Base-by-base conservation (phyloP, 1,140 invertebrate species). In the Drosophila trapezifrons region DNA sequence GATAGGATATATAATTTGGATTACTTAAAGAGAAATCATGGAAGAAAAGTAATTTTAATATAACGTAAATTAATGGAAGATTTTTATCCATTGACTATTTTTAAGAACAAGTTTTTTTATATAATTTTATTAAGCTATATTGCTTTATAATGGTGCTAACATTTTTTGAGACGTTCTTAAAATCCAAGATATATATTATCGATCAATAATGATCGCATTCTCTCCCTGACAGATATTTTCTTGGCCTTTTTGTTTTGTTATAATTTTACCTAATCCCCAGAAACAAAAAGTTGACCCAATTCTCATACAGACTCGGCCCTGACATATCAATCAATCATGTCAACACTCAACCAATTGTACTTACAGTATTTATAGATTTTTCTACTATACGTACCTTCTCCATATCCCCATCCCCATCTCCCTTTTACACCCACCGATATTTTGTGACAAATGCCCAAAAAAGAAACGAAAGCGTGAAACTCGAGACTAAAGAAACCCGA, bases 251-350 rank as follows among this genome's bases (percentile, higher is more conserved):
- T 63, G 7, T 7, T 51, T 51, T 25, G 10, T n/a, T 52, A 15
- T 43, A 46, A 18, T 66, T 10, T 40, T 20, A 13, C 56, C 38
- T 22, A 60, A 73, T 73, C 18, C 52, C 27, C 35, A 12, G 38
- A 32, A 52, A n/a, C 20, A 47, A 20, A 29, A 57, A 9, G 38
- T 43, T 86, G 82, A 82, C 82, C 83, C 25, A 86, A 47, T 73
- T 86, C 45, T 38, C 17, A 10, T 18, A 9, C 20, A 10, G 29
- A 8, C 42, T 59, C 51, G 75, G 51, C 83, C 79, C 65, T 89
- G 79, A 87, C 78, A 87, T 72, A 64, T 82, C 83, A 83, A 87
- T 82, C 76, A 76, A 70, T 78, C 78, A 80, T 27, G 60, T 49
- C 63, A 51, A 58, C 52, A 43, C 38, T 43, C 25, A 43, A 45